These are phyloP conservation scores for Trachelus troglodyta DNA, from an alignment of 2,888 invertebrate species.

Conservation along the genomic window DNA sequence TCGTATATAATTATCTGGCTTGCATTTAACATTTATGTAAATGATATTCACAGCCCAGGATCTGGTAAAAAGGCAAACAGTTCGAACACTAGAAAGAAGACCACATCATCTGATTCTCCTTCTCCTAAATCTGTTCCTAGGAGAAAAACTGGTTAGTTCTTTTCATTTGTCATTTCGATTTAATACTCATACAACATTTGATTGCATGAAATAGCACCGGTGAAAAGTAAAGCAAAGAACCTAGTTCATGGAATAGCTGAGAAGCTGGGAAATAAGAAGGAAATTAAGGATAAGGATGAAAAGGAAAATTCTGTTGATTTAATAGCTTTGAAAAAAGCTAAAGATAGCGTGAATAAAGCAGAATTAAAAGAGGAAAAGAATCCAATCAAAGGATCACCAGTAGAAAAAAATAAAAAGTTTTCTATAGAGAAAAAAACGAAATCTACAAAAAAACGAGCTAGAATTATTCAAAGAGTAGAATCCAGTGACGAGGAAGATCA, in stretches of 20 bases:
- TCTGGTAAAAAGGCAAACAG: slow-evolving; percentile 33
- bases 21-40: slow-evolving; percentile 2
- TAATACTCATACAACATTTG: neutral
- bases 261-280: slow-evolving; percentile 15
- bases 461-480: slow-evolving; percentile 42
- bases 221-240: slow-evolving; percentile 25
- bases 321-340: neutral
- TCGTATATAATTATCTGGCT: neutral
- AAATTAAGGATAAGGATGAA: slow-evolving; percentile 18
- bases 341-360: slow-evolving; percentile 5
- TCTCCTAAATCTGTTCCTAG: slow-evolving; percentile 17
- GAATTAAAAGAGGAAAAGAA: slow-evolving; percentile 17
- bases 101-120: neutral
- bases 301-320: slow-evolving; percentile 3
- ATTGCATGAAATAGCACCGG: neutral
- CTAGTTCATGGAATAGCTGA: neutral
- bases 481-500: slow-evolving; percentile 62
- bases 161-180: neutral
- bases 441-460: slow-evolving; percentile 39
- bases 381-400: slow-evolving; percentile 25
- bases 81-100: neutral
- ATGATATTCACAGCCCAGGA: slow-evolving; percentile 25
- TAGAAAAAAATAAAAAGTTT: slow-evolving; percentile 30
- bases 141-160: neutral
- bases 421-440: slow-evolving; percentile 30